Base-by-base conservation (phyloP, 2,113 vertebrate species). In the Uria aalge region DNA sequence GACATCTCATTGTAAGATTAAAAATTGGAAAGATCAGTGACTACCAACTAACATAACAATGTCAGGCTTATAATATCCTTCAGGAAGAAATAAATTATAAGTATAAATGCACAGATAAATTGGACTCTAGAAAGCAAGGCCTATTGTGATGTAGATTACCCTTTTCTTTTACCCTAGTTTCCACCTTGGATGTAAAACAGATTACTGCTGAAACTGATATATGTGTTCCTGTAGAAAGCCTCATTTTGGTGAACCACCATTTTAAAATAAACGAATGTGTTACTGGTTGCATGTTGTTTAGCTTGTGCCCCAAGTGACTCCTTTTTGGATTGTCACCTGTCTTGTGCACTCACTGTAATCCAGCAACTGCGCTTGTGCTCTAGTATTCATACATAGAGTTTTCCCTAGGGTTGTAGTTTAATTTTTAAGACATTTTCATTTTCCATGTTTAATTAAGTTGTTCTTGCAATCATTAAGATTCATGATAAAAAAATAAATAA, bases 361-460 rank as follows among this genome's bases (percentile, higher is more conserved):
- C 29, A 69, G 23, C 8, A 83, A 40, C 24, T 36, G 18, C 56
- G 18, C 5, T 32, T 38, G 13, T 90, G 40, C 14, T 76, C 32
- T 87, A 5, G 1, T 73, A 50, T 67, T 7, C 29, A 77, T 60
- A 36, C 1, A 34, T 1, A 43, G 14, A 18, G 2, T 67, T 83
- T 88, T 75, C 26, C 19, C 9, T 56, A 41, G 29, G 7, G 8
- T 73, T 64, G 53, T 26, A 40, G 38, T 73, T 92, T 74, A 67
- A 23, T 91, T 95, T 85, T 81, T 22, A 81, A 85, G 56, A 53
- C 7, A 3, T 53, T 23, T 88, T 30, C 3, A 50, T 94, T 91
- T 57, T 85, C 43, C 23, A 12, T 78, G 15, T 89, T 50, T 90
- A 95, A 95, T 45, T 85, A 90, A 72, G 29, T 55, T 52, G 9